Conservation (phyloP, 2,888 invertebrate genomes). For the Chrysolina americana region DNA sequence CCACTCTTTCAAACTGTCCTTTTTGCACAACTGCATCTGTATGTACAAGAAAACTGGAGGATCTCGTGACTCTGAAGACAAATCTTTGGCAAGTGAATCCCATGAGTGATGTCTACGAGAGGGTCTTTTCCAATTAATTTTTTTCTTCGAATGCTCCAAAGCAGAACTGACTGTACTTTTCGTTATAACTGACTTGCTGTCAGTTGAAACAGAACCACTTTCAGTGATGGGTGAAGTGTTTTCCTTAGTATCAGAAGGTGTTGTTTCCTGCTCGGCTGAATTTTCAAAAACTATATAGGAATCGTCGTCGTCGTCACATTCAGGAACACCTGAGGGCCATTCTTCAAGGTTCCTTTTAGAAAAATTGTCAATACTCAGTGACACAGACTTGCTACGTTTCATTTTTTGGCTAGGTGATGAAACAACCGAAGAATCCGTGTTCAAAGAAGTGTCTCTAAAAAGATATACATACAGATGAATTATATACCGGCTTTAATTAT, state of each 20-base stretch:
- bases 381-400: slow-evolving; percentile 54
- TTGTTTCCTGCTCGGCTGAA: slow-evolving; percentile 10
- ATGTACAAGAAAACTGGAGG: slow-evolving; percentile 86
- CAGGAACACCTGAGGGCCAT: slow-evolving; percentile 32
- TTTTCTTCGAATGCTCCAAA: slow-evolving; percentile 52
- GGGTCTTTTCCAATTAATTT: slow-evolving; percentile 61
- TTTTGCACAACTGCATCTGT: slow-evolving; percentile 96
- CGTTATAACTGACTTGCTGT: not conserved
- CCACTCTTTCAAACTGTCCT: slow-evolving; percentile 94
- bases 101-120: slow-evolving; percentile 65
- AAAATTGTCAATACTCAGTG: slow-evolving; percentile 53
- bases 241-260: not conserved
- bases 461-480: slow-evolving; percentile 6
- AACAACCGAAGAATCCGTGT: slow-evolving; percentile 35
- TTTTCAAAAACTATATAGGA: slow-evolving; percentile 59
- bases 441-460: slow-evolving; percentile 40
- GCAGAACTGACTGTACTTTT: slow-evolving; percentile 23
- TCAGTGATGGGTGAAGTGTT: not conserved
- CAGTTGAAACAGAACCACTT: slow-evolving; percentile 26
- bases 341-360: slow-evolving; percentile 41
- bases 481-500: not conserved
- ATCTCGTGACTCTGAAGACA: slow-evolving; percentile 37
- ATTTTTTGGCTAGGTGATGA: slow-evolving; percentile 36
- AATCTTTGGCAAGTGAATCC: slow-evolving; percentile 59
- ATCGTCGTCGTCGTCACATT: slow-evolving; percentile 48